Evolutionary conservation across 2,888 invertebrate species (phyloP), one percentile per base, ranked within the genome.

Genomic region (Hermodice carunculata): DNA sequence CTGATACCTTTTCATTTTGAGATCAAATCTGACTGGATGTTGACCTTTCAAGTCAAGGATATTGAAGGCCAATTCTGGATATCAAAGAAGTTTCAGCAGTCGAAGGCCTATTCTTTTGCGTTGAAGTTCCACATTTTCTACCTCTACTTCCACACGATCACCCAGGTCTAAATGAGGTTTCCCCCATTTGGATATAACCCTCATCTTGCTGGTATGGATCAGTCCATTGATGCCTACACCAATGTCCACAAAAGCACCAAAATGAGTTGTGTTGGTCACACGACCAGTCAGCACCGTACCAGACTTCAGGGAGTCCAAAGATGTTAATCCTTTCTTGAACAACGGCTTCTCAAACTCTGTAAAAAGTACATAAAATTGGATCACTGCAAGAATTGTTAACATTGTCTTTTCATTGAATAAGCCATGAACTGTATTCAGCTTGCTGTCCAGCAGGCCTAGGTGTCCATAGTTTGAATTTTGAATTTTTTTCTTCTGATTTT

Each of bases 241-340:
- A 54, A 87, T 79, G 81, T 97, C 96, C 0, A 96, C 93, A 86
- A 97, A 97, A 57, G 93, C 92, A 0, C 97, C 97, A 85, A 97
- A 97, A 69, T 93, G 92, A 0, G 94, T 94, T 0, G 93, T 91
- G 85, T 96, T 96, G 19, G 89, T 90, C 0, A 96, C 92, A 1
- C 91, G 90, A n/a, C 96, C 94, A 2, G 82, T 81, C 34, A 87
- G 48, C 14, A 43, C 61, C 43, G 78, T 75, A 2, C 85, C 83
- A 1, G 31, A 34, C 46, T 71, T 77, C 3, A 95, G 82, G 77
- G 93, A 92, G 0, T 90, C 88, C 2, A 93, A 89, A 48, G 89
- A 89, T 14, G 89, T 91, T n/a, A 94, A 86, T 19, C 91, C 90
- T 68, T 91, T 89, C 61, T 92, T 92, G 81, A 95, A 95, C 8